Conservation (phyloP, 2,888 invertebrate genomes). For the Caradrina clavipalpis region DNA sequence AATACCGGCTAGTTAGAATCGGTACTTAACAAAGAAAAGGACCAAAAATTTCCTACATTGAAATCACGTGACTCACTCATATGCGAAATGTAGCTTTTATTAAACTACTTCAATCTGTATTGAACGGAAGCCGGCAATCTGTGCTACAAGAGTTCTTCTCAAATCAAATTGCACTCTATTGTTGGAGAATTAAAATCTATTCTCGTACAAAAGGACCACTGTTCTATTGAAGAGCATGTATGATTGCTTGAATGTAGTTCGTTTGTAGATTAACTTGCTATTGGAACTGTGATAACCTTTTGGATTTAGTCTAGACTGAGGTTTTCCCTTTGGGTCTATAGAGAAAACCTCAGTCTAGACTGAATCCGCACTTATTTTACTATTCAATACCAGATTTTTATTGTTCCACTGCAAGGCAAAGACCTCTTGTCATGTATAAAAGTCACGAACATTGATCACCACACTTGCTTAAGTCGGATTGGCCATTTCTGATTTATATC, state of each 20-base stretch:
- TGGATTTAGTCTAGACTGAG: conserved; percentile 8
- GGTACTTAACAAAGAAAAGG: too few species aligned
- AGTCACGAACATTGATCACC: too few species aligned
- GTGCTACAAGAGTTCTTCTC: not conserved
- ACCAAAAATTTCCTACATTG: not conserved
- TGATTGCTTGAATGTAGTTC: conserved; percentile 53
- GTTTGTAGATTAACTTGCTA: conserved; percentile 38
- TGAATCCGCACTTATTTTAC: not conserved
- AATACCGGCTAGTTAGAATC: too few species aligned
- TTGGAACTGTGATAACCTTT: conserved; percentile 34
- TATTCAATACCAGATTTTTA: not conserved
- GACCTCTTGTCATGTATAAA: too few species aligned
- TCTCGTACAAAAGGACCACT: conserved; percentile 21
- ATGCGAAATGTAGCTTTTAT: conserved; percentile 36
- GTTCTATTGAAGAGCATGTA: conserved; percentile 35
- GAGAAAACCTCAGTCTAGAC: too few species aligned
- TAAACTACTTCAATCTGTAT: conserved; percentile 44
- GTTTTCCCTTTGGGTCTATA: conserved; percentile 14
- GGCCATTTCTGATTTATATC: too few species aligned
- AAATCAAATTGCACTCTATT: conserved; percentile 42
- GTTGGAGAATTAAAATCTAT: conserved; percentile 18
- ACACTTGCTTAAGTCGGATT: too few species aligned
- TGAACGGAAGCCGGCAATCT: conserved; percentile 59
- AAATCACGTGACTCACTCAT: conserved; percentile 24
- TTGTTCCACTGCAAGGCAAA: too few species aligned